A percentile compares a stretch with the other conserved stretches of the same genome.
phyloP scores from a whole-genome alignment of 2,113 vertebrate species.

The Sakesphorus luctuosus region DNA sequence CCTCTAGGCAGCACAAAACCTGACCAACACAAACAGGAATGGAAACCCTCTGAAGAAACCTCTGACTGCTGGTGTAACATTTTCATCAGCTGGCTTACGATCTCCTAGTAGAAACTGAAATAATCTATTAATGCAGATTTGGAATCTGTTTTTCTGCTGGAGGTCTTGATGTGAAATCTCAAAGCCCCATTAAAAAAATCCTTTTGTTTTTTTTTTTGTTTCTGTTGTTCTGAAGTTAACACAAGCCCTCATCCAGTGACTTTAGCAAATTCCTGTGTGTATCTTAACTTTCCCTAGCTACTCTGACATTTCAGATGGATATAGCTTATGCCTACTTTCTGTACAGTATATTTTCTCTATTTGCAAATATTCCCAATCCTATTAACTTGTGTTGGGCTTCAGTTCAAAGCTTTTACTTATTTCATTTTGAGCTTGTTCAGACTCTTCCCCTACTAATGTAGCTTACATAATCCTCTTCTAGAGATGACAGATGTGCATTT shows the following conservation, averaged over 20 bases:
- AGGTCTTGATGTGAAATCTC: not conserved
- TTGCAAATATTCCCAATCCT: not conserved
- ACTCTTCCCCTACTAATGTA: slow-evolving; percentile 22
- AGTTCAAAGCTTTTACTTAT: slow-evolving; percentile 22
- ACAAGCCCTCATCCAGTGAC: not conserved
- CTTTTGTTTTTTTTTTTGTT: not conserved
- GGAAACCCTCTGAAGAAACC: not conserved
- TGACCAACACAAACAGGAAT: not conserved
- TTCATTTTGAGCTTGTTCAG: not conserved
- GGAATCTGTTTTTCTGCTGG: not conserved
- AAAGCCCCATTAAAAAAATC: not conserved
- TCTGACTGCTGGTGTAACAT: not conserved
- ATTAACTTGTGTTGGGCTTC: not conserved
- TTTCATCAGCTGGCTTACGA: not conserved
- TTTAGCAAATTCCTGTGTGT: not conserved
- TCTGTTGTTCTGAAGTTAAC: not conserved
- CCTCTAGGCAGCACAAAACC: not conserved
- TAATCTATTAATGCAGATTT: not conserved
- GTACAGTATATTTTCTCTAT: not conserved
- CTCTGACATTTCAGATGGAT: not conserved
- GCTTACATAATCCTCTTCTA: slow-evolving; percentile 27
- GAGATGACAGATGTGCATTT: slow-evolving; percentile 51
- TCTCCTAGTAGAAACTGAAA: not conserved
- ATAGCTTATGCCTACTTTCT: not conserved
- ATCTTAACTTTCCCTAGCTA: not conserved